Evolutionary conservation across 2,888 invertebrate species (phyloP).

Genomic region (Troides oblongomaculatus): DNA sequence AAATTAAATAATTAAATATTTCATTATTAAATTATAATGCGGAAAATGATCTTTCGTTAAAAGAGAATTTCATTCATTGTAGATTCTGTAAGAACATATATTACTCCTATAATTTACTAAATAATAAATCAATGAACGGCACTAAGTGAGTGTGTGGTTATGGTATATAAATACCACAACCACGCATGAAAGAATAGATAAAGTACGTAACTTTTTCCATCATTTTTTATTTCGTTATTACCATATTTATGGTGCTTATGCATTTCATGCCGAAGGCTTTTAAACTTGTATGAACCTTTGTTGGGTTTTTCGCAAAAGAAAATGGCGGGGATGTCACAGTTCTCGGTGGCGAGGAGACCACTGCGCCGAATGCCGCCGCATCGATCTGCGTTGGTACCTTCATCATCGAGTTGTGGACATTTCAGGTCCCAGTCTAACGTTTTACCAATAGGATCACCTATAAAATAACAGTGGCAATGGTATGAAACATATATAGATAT

Average conservation of each 20-base stretch:
- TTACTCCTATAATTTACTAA: background rate
- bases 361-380: constrained; percentile 50
- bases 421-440: constrained; percentile 47
- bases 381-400: constrained; percentile 34
- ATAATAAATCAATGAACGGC: background rate
- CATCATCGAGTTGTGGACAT: constrained; percentile 36
- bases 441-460: constrained; percentile 42
- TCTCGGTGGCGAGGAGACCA: constrained; percentile 42
- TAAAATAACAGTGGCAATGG: background rate
- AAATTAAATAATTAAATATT: too few species aligned
- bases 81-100: background rate
- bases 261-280: constrained; percentile 9
- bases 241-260: constrained; percentile 19
- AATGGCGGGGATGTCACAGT: constrained; percentile 44
- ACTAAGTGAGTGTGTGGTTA: background rate
- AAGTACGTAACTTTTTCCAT: constrained; percentile 14
- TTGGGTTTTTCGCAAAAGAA: constrained; percentile 55
- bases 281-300: constrained; percentile 32
- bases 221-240: constrained; percentile 21
- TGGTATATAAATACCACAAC: constrained; percentile 1
- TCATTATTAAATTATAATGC: too few species aligned
- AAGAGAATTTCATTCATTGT: background rate
- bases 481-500: background rate
- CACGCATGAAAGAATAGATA: constrained; percentile 4
- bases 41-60: background rate